Base-by-base conservation (phyloP, 2,888 invertebrate species). In the Achlya flavicornis region DNA sequence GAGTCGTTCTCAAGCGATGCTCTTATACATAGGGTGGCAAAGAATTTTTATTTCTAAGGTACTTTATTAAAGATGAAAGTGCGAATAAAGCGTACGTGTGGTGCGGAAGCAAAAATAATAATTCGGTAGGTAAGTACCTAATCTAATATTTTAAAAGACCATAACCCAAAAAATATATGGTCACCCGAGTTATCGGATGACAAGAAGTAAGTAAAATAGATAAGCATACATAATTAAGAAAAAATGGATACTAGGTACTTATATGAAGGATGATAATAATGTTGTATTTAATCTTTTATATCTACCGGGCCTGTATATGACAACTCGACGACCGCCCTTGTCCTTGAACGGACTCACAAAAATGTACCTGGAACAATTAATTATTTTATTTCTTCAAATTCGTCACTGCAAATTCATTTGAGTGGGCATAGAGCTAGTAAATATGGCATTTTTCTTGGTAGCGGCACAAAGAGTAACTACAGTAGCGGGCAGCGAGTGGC, bases 281-380 rank as follows among this genome's bases (percentile, higher is more conserved):
- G 41, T 12, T 12, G 12, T 41, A 78, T n/a, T n/a, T 64, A 75
- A 71, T 68, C 66, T 73, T 72, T 70, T 79, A 84, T 87, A 87
- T 80, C 80, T 95, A 97, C 97, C 96, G 85, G 97, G 97, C 89
- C 96, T 95, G 74, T 96, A 96, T 74, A 97, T 95, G 74, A 97
- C 95, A 60, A 97, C 96, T 66, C 97, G 95, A 64, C 97, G 95
- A 10, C 97, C 97, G 74, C 94, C 88, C 70, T 94, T 94, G 86
- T 97, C 97, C 78, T 96, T 94, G 85, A 96, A 95, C 16, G 97
- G 97, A 72, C 97, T 96, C 61, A 96, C 96, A 85, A 97, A 97
- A 73, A 97, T 94, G 85, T 96, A 97, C 76, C 97, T 96, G 91
- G 63, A 92, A 91, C 48, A 48, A 46, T 48, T n/a, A n/a, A 26